Base-by-base conservation (phyloP, 2,113 vertebrate species). In the Acrocephalus kingi region DNA sequence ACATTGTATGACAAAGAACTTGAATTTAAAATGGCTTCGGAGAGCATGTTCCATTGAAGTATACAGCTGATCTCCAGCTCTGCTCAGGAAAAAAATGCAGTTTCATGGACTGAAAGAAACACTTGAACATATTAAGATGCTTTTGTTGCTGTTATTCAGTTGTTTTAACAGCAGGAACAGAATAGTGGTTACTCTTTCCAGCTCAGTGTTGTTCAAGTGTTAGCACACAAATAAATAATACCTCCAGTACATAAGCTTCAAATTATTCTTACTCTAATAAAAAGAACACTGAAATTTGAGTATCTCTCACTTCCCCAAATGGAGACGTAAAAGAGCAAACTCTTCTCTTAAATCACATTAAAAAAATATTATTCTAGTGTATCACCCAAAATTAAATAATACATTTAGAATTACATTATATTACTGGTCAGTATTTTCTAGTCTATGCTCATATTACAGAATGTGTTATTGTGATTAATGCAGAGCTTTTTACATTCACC, bases 311-410 rank as follows among this genome's bases (percentile, higher is more conserved):
- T 88, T 88, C 37, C 39, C 52, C 37, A 74, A 90, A 61, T 52
- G 55, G 41, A 88, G 61, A 83, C 28, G 52, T 51, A 88, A 77
- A 94, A 83, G 43, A 73, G 15, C 49, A 90, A 92, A 59, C 25
- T 84, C 27, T 77, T 25, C 21, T 93, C 71, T 82, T 84, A 94
- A 79, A 88, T 88, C 35, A 59, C 37, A 12, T 82, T 49, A 13
- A 14, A 73, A 73, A 14, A 73, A 49, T 68, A 63, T 39, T 94
- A 69, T 95, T 96, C 46, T 59, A 63, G 22, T 67, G 18, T 64
- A n/a, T 90, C 43, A 73, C 67, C 43, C 64, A 27, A 85, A 93
- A 93, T 87, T 88, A 80, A 96, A 71, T 73, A 91, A 89, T 58
- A 48, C 48, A 58, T 68, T 92, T 87, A 77, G 82, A 88, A 41